Conservation (phyloP, 2,113 vertebrate genomes). For the Dipodomys merriami region DNA sequence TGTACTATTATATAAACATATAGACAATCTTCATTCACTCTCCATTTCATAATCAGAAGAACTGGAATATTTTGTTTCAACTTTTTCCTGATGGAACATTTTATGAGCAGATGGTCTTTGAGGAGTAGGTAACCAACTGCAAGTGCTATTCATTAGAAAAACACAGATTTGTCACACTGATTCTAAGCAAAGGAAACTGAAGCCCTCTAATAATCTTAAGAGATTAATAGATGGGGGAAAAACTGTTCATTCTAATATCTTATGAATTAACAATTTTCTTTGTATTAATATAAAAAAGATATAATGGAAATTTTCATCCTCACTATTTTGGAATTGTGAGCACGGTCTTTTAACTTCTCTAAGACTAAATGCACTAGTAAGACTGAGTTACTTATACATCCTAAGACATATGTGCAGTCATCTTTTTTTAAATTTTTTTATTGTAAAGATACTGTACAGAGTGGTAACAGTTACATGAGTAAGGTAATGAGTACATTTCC, state of each 20-base stretch:
- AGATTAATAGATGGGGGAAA: constrained; percentile 57
- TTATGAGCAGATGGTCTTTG: background rate
- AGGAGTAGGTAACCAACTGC: background rate
- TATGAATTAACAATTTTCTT: constrained; percentile 50
- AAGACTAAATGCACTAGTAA: constrained; percentile 26
- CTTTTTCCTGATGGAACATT: constrained; percentile 47
- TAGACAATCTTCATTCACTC: background rate
- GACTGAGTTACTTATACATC: background rate
- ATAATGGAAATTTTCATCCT: background rate
- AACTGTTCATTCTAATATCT: constrained; percentile 34
- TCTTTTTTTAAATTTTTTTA: background rate
- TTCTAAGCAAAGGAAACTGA: constrained; percentile 42
- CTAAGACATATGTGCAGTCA: background rate
- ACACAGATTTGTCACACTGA: background rate
- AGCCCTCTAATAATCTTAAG: constrained; percentile 44
- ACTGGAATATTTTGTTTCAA: background rate
- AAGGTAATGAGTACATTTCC: no score
- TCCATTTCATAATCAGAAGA: background rate
- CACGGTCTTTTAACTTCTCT: background rate
- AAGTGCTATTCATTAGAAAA: constrained; percentile 48
- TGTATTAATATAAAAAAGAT: constrained; percentile 13
- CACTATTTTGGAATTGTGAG: background rate
- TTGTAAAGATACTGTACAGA: no score
- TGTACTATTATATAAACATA: constrained; percentile 36
- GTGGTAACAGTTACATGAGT: no score